These are phyloP conservation scores for Microplitis mediator DNA, from an alignment of 1,140 invertebrate genomes.

Conservation along the genomic window DNA sequence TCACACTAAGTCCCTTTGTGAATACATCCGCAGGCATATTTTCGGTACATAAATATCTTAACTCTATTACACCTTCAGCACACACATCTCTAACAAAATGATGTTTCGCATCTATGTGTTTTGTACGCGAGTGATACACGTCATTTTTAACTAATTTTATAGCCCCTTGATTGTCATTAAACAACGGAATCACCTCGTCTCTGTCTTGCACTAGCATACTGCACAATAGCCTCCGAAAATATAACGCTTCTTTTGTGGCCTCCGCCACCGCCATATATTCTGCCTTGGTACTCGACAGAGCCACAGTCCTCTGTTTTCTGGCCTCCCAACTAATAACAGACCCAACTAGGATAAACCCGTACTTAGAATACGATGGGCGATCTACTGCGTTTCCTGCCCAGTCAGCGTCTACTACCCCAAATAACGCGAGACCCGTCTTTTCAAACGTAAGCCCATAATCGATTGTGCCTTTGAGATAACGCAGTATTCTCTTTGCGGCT, in stretches of 20 bases:
- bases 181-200: conserved; percentile 20
- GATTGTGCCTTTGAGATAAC: too few relatives aligned
- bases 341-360: not conserved
- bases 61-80: conserved; percentile 1
- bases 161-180: conserved; percentile 50
- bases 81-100: conserved; percentile 37
- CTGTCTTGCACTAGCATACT: conserved; percentile 8
- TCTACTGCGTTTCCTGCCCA: not conserved
- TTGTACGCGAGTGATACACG: conserved; percentile 47
- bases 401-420: too few relatives aligned
- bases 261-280: conserved; percentile 53
- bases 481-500: too few relatives aligned
- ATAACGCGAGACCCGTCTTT: too few relatives aligned
- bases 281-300: conserved; percentile 48
- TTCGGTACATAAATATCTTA: conserved; percentile 24
- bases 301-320: not conserved
- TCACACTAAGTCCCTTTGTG: conserved; percentile 18
- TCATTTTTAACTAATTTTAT: conserved; percentile 47
- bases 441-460: too few relatives aligned
- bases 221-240: conserved; percentile 39
- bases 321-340: not conserved
- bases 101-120: conserved; percentile 54
- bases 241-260: conserved; percentile 43
- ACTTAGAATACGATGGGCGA: not conserved
- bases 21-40: conserved; percentile 29